phyloP scores from a whole-genome alignment of 2,888 invertebrate genomes.

The Galerucella nymphaeae region DNA sequence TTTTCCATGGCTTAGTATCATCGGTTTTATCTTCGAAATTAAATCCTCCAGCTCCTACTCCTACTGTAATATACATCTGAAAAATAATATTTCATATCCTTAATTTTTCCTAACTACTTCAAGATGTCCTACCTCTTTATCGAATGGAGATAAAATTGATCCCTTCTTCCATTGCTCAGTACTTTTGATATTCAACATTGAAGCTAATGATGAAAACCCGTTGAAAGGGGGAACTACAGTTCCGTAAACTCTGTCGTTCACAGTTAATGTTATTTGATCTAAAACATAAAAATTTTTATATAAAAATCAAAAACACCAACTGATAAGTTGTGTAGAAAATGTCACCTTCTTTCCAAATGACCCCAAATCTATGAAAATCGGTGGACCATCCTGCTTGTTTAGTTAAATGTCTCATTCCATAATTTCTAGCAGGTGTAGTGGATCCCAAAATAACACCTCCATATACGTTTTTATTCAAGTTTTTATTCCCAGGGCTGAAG shows the following conservation, averaged over 20 bases:
- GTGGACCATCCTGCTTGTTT: constrained; percentile 62
- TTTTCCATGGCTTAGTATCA: constrained; percentile 79
- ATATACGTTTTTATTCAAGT: constrained; percentile 53
- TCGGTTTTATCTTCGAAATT: constrained; percentile 72
- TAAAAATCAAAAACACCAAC: too few species aligned
- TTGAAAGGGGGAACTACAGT: constrained; percentile 58
- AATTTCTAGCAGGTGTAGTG: constrained; percentile 53
- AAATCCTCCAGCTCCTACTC: constrained; percentile 82
- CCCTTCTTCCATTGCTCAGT: constrained; percentile 71
- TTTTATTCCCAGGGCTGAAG: constrained; percentile 73
- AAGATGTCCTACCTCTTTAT: constrained; percentile 70
- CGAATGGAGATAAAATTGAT: constrained; percentile 76
- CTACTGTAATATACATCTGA: constrained; percentile 81
- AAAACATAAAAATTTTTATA: constrained; percentile 42
- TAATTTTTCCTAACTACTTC: too few species aligned
- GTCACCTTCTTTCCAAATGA: constrained; percentile 70
- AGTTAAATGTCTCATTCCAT: constrained; percentile 53
- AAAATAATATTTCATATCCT: constrained; percentile 23
- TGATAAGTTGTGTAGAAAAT: background rate
- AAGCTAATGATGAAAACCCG: constrained; percentile 58
- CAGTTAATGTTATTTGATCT: constrained; percentile 67
- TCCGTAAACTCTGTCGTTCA: constrained; percentile 69
- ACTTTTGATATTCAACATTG: constrained; percentile 54
- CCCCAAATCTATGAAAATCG: constrained; percentile 69
- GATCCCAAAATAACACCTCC: constrained; percentile 60